Percentiles rank a stretch among this genome's conserved stretches.
phyloP scores from a whole-genome alignment of 2,113 vertebrate species.

The Spermophilus dauricus region DNA sequence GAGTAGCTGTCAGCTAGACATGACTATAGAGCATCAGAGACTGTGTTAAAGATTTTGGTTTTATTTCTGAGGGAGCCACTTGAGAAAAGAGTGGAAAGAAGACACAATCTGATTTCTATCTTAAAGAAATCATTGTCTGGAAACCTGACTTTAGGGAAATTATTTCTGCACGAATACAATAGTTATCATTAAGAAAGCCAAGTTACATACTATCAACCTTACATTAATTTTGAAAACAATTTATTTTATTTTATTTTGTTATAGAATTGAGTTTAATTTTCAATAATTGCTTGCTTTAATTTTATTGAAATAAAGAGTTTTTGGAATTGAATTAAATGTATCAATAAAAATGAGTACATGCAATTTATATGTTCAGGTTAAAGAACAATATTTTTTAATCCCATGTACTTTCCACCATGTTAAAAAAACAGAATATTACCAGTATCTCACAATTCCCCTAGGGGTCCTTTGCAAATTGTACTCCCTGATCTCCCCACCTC shows the following conservation, averaged over 20 bases:
- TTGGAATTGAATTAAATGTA: not conserved
- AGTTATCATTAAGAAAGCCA: not conserved
- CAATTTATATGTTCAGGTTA: not conserved
- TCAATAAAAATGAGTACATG: not conserved
- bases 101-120: not conserved
- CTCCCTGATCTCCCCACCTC: not conserved
- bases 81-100: not conserved
- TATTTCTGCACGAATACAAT: not conserved
- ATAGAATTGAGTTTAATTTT: not conserved
- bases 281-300: not conserved
- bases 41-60: not conserved
- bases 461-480: not conserved
- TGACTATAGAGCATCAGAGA: not conserved
- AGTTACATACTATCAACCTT: not conserved
- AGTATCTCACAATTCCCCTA: not conserved
- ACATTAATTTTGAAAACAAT: not conserved
- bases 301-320: conserved; percentile 8
- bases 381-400: not conserved
- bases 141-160: not conserved
- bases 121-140: not conserved
- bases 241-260: not conserved
- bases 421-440: not conserved
- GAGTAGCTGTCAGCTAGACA: not conserved
- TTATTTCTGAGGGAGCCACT: not conserved
- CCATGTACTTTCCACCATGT: not conserved